Base-by-base conservation (phyloP, 1,140 invertebrate species). In the Trichogramma pretiosum region DNA sequence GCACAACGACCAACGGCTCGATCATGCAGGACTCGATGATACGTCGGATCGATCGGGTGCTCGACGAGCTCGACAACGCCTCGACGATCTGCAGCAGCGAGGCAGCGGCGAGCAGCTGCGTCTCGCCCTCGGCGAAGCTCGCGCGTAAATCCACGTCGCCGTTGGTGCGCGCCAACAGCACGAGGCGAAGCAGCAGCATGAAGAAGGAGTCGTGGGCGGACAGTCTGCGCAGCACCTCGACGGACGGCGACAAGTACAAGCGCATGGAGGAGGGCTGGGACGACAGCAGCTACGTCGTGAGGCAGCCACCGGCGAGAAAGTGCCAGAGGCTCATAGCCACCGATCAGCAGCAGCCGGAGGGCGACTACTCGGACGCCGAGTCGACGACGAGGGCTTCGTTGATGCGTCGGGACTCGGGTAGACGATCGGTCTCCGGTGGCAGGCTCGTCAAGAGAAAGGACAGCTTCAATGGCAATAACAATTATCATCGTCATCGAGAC, bases 151-250 rank as follows among this genome's bases (percentile, higher is more conserved):
- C 13, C 32, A 30, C 14, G 9, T n/a, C n/a, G n/a, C n/a, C n/a
- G n/a, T 32, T 38, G 24, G 26, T 17, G 10, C 30, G 37, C 28
- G 43, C 37, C 37, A 30, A 24, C 11, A 37, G 16, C 23, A 46
- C 26, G 7, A 32, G 34, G 41, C 26, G n/a, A 0, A 46, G 49
- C 21, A 50, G 53, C 21, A 45, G 43, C n/a, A 59, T 64, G 10
- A 70, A 68, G 8, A 67, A 73, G 49, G 69, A 72, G 13, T 76
- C 64, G 21, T 78, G 67, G 67, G 66, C 58, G 10, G 67, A 71
- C 10, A 65, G 56, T 10, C 37, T 68, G 37, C 52, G 68, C 1
- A 56, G 54, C 11, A 56, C 61, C 9, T 48, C 53, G 14, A 52
- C 40, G 18, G 48, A 46, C 22, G 39, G 41, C 16, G 58, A 64